Percentiles rank a stretch among this genome's conserved stretches.
These are phyloP conservation scores for Buathra laborator DNA, from an alignment of 2,888 invertebrate genomes.

Conservation along the genomic window DNA sequence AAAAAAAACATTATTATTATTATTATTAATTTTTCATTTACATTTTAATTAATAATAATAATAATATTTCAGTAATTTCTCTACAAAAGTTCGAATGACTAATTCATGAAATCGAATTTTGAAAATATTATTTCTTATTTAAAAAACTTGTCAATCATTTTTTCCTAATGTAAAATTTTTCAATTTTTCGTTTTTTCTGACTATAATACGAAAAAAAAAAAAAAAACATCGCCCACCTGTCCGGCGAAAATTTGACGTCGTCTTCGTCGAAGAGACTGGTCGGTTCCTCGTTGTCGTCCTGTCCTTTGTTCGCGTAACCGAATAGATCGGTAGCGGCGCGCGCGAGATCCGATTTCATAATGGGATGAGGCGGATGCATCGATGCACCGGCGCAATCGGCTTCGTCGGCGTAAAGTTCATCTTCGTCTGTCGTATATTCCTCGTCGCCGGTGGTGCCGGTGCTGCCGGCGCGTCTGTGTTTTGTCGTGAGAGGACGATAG, in stretches of 20 bases:
- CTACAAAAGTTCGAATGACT: too few relatives aligned
- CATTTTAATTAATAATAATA: too few relatives aligned
- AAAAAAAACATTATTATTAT: too few relatives aligned
- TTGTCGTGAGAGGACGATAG: conserved; percentile 81
- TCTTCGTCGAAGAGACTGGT: conserved; percentile 85
- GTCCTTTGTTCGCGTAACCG: conserved; percentile 76
- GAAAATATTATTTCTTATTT: too few relatives aligned
- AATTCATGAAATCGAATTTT: too few relatives aligned
- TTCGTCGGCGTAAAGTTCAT: conserved; percentile 85
- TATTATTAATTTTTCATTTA: too few relatives aligned
- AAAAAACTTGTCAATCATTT: too few relatives aligned
- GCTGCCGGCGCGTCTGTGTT: conserved; percentile 83
- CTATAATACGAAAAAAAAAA: neutral
- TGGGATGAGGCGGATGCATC: conserved; percentile 78
- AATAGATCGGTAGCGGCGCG: conserved; percentile 82
- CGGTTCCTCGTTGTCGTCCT: conserved; percentile 82
- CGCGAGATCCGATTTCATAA: conserved; percentile 81
- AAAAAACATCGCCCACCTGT: conserved; percentile 67
- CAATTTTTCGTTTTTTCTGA: neutral
- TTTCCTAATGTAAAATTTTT: neutral
- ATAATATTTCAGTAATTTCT: too few relatives aligned
- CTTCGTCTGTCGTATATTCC: conserved; percentile 86
- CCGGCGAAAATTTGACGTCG: conserved; percentile 74
- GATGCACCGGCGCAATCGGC: conserved; percentile 82
- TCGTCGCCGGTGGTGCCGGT: conserved; percentile 87